A percentile compares a stretch with the other conserved stretches of the same genome.
phyloP scores from a whole-genome alignment of 1,140 invertebrate species.

The Drosophila eugracilis region DNA sequence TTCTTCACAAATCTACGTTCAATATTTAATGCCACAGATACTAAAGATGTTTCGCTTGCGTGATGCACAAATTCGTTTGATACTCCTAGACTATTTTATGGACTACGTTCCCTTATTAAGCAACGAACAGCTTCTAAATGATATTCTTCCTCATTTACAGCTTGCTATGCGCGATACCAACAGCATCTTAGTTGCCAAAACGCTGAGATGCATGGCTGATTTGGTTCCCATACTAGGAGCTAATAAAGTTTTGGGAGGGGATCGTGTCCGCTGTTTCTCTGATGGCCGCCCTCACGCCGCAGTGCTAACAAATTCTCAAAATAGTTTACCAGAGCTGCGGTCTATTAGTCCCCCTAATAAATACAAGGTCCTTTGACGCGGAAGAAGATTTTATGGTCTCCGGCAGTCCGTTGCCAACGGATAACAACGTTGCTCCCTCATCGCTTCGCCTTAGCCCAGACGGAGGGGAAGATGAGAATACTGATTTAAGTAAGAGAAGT shows the following conservation, averaged over 20 bases:
- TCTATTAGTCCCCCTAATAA: constrained; percentile 82
- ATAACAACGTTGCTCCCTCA: constrained; percentile 80
- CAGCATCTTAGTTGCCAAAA: constrained; percentile 91
- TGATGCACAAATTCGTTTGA: constrained; percentile 90
- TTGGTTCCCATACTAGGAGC: constrained; percentile 92
- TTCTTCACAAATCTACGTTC: constrained; percentile 88
- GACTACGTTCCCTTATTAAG: constrained; percentile 89
- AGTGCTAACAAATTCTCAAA: constrained; percentile 44
- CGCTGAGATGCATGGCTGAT: constrained; percentile 91
- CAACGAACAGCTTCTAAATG: constrained; percentile 88
- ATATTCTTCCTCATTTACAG: constrained; percentile 91
- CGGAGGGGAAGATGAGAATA: constrained; percentile 91
- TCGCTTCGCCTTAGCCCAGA: constrained; percentile 92
- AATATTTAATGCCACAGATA: constrained; percentile 89
- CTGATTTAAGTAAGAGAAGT: too few relatives aligned
- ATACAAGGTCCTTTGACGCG: constrained; percentile 46
- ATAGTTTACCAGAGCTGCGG: constrained; percentile 74
- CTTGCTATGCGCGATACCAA: constrained; percentile 93
- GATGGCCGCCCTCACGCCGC: constrained; percentile 89
- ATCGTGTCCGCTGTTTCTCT: constrained; percentile 91
- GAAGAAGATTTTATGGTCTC: constrained; percentile 80
- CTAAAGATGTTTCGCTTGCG: constrained; percentile 91
- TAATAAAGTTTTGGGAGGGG: constrained; percentile 91
- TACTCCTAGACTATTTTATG: constrained; percentile 90
- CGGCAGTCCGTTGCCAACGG: constrained; percentile 66